A percentile compares a stretch with the other conserved stretches of the same genome.
Conservation (phyloP, 2,888 invertebrate species). For the Psococerastis gibbosa region DNA sequence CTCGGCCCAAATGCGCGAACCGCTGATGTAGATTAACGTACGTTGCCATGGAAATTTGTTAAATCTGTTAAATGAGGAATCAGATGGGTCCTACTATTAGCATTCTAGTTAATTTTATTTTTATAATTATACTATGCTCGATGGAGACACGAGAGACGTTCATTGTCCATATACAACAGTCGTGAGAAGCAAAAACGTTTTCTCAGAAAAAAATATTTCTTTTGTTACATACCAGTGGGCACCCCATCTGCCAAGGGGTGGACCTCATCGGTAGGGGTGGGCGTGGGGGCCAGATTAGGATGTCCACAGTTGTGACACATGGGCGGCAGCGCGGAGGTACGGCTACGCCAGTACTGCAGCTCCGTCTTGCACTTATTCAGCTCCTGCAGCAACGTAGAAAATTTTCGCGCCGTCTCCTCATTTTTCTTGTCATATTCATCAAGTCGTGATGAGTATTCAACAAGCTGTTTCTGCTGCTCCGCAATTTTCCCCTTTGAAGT, state of each 20-base stretch:
- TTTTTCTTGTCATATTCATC: slow-evolving; percentile 83
- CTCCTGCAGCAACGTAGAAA: slow-evolving; percentile 71
- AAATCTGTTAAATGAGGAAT: too few relatives aligned
- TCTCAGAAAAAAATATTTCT: too few relatives aligned
- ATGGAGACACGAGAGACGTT: too few relatives aligned
- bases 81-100: too few relatives aligned
- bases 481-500: slow-evolving; percentile 64
- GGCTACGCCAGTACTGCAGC: slow-evolving; percentile 78
- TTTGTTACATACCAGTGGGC: slow-evolving; percentile 29
- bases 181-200: too few relatives aligned
- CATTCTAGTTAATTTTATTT: too few relatives aligned
- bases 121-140: too few relatives aligned
- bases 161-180: too few relatives aligned
- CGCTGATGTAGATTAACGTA: too few relatives aligned
- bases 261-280: slow-evolving; percentile 37
- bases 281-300: slow-evolving; percentile 25
- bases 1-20: too few relatives aligned
- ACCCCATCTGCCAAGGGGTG: slow-evolving; percentile 36
- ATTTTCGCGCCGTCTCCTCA: slow-evolving; percentile 74
- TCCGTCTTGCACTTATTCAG: slow-evolving; percentile 83
- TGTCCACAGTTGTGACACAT: slow-evolving; percentile 58
- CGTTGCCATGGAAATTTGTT: too few relatives aligned
- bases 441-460: slow-evolving; percentile 65
- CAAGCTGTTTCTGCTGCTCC: slow-evolving; percentile 67
- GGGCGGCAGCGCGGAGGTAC: slow-evolving; percentile 56